These are phyloP conservation scores for Amphimallon solstitiale DNA, from an alignment of 2,888 invertebrate species.

Conservation along the genomic window DNA sequence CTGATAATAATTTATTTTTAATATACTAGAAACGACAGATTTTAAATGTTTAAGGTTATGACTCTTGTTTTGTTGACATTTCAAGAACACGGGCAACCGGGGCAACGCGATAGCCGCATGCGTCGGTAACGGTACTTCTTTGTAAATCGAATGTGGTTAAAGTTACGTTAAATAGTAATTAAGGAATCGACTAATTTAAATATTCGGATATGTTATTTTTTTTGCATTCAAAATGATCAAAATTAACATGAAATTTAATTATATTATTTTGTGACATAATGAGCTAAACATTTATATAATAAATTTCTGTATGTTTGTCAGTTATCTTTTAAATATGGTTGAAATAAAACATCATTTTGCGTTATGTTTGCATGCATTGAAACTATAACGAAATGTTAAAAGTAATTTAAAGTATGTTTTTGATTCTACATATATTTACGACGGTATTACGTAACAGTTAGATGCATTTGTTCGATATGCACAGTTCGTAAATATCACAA, in stretches of 20 bases:
- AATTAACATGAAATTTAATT: too few species aligned
- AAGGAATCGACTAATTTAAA: neutral
- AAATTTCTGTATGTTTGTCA: too few species aligned
- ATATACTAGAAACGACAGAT: slow-evolving; percentile 33
- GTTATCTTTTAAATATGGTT: too few species aligned
- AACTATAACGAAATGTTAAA: neutral
- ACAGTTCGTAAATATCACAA: slow-evolving; percentile 28
- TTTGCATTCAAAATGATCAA: too few species aligned
- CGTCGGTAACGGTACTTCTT: too few species aligned
- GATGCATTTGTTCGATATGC: slow-evolving; percentile 36
- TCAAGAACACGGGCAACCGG: slow-evolving; percentile 10
- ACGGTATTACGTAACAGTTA: neutral
- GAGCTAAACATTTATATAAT: too few species aligned
- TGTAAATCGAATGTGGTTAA: slow-evolving; percentile 11
- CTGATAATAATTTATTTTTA: slow-evolving; percentile 27
- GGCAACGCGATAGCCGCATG: slow-evolving; percentile 36
- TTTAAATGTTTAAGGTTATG: slow-evolving; percentile 39
- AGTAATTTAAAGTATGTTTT: neutral
- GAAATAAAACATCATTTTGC: too few species aligned
- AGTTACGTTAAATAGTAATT: neutral
- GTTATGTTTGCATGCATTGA: too few species aligned
- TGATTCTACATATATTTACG: neutral
- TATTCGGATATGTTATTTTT: too few species aligned
- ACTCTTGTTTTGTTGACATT: slow-evolving; percentile 40
- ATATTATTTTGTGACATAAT: too few species aligned